Conservation (phyloP, 2,113 vertebrate genomes). For the Sinocyclocheilus maitianheensis region DNA sequence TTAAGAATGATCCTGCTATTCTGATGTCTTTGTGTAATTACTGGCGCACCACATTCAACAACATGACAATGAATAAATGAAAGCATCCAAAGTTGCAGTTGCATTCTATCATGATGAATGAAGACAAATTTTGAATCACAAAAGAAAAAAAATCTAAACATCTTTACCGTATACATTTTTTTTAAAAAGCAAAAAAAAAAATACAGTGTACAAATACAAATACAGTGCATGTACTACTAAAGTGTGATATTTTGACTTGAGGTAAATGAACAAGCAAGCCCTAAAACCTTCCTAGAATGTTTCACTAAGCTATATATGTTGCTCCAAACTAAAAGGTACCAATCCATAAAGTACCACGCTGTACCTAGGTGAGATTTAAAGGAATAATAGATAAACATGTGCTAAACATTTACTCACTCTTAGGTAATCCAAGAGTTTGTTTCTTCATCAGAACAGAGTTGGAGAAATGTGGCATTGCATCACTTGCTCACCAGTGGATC, state of each 20-base stretch:
- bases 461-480: not conserved
- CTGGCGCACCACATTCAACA: not conserved
- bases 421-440: too few species aligned
- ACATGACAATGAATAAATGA: slow-evolving; percentile 9
- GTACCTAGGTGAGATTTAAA: not conserved
- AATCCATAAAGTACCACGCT: not conserved
- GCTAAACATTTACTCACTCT: not conserved
- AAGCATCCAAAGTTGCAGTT: not conserved
- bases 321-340: not conserved
- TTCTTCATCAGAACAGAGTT: not conserved
- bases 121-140: not conserved
- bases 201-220: not conserved
- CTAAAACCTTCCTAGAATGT: not conserved
- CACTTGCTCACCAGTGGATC: not conserved
- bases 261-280: not conserved
- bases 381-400: not conserved
- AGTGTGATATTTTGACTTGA: slow-evolving; percentile 6
- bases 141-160: not conserved
- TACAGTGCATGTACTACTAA: slow-evolving; percentile 16
- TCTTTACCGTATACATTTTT: not conserved
- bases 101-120: not conserved
- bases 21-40: not conserved
- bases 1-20: not conserved
- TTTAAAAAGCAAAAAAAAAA: not conserved
- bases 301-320: not conserved